Conservation (phyloP, 2,888 invertebrate species). For the Subacronicta megacephala region DNA sequence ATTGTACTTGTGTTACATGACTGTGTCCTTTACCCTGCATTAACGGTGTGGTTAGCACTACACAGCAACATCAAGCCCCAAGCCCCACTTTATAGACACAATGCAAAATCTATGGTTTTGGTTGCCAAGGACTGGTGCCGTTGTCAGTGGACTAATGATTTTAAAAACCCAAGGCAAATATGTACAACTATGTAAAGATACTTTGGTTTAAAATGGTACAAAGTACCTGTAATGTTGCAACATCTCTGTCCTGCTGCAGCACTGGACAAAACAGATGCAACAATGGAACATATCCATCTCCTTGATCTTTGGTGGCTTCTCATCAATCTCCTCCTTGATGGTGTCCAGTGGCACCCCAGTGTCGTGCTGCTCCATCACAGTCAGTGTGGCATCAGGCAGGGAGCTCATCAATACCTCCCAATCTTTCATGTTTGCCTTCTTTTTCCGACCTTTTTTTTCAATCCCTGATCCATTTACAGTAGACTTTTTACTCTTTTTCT, state of each 20-base stretch:
- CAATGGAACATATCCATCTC: slow-evolving; percentile 70
- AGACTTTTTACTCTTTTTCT: slow-evolving; percentile 66
- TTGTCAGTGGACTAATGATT: too few relatives aligned
- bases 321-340: slow-evolving; percentile 54
- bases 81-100: too few relatives aligned
- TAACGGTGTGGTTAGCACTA: too few relatives aligned
- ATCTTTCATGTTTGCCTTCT: slow-evolving; percentile 61
- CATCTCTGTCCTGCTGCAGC: slow-evolving; percentile 67
- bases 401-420: slow-evolving; percentile 62
- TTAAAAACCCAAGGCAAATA: too few relatives aligned
- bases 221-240: slow-evolving; percentile 82
- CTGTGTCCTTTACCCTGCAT: too few relatives aligned
- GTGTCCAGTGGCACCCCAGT: slow-evolving; percentile 28
- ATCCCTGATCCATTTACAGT: slow-evolving; percentile 53
- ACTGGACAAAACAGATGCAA: slow-evolving; percentile 79
- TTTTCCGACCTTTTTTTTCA: slow-evolving; percentile 60
- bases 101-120: too few relatives aligned
- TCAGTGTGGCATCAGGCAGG: slow-evolving; percentile 58
- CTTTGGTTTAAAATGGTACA: too few relatives aligned
- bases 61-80: too few relatives aligned
- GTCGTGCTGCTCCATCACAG: slow-evolving; percentile 50
- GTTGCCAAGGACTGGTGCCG: too few relatives aligned
- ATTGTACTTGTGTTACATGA: too few relatives aligned
- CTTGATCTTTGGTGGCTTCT: slow-evolving; percentile 51
- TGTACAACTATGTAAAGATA: too few relatives aligned